Evolutionary conservation across 2,113 vertebrate genomes (phyloP).

Genomic region (Urocynchramus pylzowi): DNA sequence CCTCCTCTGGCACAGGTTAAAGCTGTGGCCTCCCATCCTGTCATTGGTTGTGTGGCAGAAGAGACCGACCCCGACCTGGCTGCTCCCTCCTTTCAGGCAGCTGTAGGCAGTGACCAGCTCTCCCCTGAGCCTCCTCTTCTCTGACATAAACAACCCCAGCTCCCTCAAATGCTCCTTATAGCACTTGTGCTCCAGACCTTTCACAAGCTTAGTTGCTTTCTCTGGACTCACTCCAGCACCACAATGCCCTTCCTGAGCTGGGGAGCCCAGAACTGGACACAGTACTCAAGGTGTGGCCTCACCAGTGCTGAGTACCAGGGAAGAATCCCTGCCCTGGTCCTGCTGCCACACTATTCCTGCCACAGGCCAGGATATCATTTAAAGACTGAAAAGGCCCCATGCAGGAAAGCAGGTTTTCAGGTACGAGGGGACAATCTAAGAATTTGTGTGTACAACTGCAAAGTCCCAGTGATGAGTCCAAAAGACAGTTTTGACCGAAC

Average conservation of each 20-base stretch:
- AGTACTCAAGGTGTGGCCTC: neutral
- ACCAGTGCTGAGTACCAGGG: fast-evolving
- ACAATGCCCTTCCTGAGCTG: neutral
- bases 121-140: neutral
- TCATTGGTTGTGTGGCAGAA: neutral
- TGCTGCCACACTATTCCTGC: neutral
- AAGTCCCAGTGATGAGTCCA: neutral
- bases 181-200: neutral
- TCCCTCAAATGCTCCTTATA: neutral
- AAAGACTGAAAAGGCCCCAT: neutral
- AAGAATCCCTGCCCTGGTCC: neutral
- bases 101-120: neutral
- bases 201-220: neutral
- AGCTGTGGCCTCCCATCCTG: too few relatives aligned
- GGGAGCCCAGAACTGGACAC: neutral
- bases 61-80: fast-evolving
- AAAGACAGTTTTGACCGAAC: neutral
- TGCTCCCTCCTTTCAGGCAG: neutral
- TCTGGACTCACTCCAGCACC: neutral
- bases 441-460: neutral
- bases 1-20: too few relatives aligned
- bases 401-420: neutral
- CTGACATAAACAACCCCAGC: neutral
- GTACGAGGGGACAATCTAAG: neutral
- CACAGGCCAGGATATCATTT: neutral